These are phyloP conservation scores for Lacerta bilineata DNA, from an alignment of 2,797 vertebrate species.

Conservation along the genomic window DNA sequence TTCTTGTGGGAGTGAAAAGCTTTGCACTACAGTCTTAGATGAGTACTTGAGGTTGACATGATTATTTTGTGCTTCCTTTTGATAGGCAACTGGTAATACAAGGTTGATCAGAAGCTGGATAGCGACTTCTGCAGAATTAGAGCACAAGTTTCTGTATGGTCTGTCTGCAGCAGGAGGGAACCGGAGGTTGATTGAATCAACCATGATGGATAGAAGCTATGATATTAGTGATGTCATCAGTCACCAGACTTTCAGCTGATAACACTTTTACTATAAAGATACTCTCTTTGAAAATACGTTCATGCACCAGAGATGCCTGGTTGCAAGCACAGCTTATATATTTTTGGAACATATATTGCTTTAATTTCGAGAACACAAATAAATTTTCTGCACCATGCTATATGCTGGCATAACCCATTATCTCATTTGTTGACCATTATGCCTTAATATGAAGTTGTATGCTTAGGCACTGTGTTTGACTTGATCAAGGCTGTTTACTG, in stretches of 20 bases:
- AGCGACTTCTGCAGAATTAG: conserved; percentile 37
- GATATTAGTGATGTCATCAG: conserved; percentile 23
- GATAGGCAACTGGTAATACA: conserved; percentile 42
- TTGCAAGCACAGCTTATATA: conserved; percentile 30
- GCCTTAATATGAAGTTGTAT: not conserved
- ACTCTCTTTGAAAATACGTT: not conserved
- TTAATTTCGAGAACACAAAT: conserved; percentile 48
- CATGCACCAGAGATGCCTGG: conserved; percentile 13
- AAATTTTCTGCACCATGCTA: conserved; percentile 22
- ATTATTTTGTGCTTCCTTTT: conserved; percentile 55
- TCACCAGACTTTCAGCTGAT: not conserved
- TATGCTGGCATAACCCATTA: conserved; percentile 17
- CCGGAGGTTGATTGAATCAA: conserved; percentile 28
- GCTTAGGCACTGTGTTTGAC: not conserved
- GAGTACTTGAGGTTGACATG: conserved; percentile 49
- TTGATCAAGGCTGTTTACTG: conserved; percentile 18
- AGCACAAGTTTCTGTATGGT: conserved; percentile 33
- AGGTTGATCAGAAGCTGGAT: conserved; percentile 22
- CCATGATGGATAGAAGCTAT: conserved; percentile 29
- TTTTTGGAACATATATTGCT: conserved; percentile 22
- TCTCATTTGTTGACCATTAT: not conserved
- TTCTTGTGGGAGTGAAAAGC: conserved; percentile 53
- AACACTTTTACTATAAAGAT: not conserved
- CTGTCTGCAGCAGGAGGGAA: conserved; percentile 45
- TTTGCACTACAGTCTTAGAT: conserved; percentile 50